Percentiles rank a stretch among this genome's conserved stretches.
phyloP scores from a whole-genome alignment of 2,797 vertebrate genomes.

The Prunella strophiata region DNA sequence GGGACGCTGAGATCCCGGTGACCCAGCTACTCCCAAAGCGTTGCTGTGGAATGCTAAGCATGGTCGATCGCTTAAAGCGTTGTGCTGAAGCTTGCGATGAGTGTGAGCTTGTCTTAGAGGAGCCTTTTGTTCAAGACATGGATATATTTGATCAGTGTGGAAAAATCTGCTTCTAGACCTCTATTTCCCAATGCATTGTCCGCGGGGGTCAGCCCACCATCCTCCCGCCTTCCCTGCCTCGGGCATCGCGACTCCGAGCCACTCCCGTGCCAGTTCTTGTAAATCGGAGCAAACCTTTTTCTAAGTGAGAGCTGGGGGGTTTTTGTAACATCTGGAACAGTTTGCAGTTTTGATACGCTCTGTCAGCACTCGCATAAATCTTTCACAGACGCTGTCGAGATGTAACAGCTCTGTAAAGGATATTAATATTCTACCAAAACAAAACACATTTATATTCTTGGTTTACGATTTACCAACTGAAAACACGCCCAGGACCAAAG shows the following conservation, averaged over 20 bases:
- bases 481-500: not conserved
- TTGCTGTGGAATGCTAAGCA: constrained; percentile 78
- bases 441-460: constrained; percentile 46
- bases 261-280: not conserved
- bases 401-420: constrained; percentile 56
- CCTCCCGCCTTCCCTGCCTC: not conserved
- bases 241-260: not conserved
- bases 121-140: constrained; percentile 73
- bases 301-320: constrained; percentile 36
- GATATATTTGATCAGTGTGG: constrained; percentile 73
- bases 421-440: constrained; percentile 66
- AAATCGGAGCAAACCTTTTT: constrained; percentile 50
- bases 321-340: constrained; percentile 58
- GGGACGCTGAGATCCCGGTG: constrained; percentile 69
- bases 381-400: constrained; percentile 15
- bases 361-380: constrained; percentile 24
- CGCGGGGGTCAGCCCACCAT: not conserved
- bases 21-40: constrained; percentile 61
- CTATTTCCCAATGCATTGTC: constrained; percentile 54
- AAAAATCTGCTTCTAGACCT: constrained; percentile 45
- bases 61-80: constrained; percentile 74
- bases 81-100: constrained; percentile 78
- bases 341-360: constrained; percentile 66
- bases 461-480: constrained; percentile 50
- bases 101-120: constrained; percentile 77